Evolutionary conservation across 2,888 invertebrate genomes (phyloP).

Genomic region (Tanaodytes sp.): DNA sequence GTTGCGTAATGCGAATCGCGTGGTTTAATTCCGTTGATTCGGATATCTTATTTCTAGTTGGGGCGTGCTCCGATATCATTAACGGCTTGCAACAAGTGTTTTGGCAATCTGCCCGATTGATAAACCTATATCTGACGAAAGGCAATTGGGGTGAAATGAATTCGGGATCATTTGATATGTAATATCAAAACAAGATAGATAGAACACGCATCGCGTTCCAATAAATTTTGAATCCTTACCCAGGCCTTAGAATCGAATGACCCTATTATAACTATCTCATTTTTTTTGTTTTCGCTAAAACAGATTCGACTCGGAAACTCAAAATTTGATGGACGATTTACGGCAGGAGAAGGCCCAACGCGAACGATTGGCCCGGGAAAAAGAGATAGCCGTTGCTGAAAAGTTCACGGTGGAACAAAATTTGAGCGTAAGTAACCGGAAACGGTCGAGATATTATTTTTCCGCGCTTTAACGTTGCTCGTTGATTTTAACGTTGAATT

Average conservation of each 20-base stretch:
- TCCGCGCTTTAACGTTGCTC: too few relatives aligned
- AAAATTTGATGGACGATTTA: constrained; percentile 85
- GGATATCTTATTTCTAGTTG: constrained; percentile 40
- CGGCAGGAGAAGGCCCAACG: constrained; percentile 85
- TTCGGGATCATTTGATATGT: too few relatives aligned
- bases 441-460: constrained; percentile 3
- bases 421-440: constrained; percentile 84
- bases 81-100: constrained; percentile 67
- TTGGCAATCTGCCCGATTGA: constrained; percentile 63
- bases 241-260: too few relatives aligned
- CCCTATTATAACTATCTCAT: not conserved
- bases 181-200: too few relatives aligned
- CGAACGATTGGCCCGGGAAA: constrained; percentile 87
- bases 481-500: too few relatives aligned
- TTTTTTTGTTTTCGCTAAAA: constrained; percentile 1
- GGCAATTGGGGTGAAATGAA: constrained; percentile 1
- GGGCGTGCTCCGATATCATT: constrained; percentile 63
- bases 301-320: constrained; percentile 89
- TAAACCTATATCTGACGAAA: constrained; percentile 41
- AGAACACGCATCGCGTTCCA: too few relatives aligned
- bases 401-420: constrained; percentile 90
- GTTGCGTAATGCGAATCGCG: not conserved
- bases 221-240: too few relatives aligned
- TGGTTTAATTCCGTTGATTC: constrained; percentile 31
- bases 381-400: constrained; percentile 88